Base-by-base conservation (phyloP, 2,888 invertebrate genomes). In the Dysmachus trigonus region DNA sequence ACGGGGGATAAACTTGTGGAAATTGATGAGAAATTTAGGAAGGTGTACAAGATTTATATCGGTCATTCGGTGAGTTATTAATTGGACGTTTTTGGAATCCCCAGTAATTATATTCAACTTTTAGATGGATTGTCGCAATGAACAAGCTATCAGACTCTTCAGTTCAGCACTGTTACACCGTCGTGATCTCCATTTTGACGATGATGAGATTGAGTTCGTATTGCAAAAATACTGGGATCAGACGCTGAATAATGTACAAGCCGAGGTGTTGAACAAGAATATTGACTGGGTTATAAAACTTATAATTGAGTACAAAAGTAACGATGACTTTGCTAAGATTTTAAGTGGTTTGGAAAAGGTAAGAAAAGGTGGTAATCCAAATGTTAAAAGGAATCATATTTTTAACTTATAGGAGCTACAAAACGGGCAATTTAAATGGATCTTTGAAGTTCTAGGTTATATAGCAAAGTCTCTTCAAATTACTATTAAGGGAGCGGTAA, bases 41-140 rank as follows among this genome's bases (percentile, higher is more conserved):
- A 90, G 31, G 90, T 92, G 5, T 91, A 90, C 87, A 92, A 92
- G 87, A 91, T 91, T 77, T 92, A 90, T 86, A 90, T 92, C 77
- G 91, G 91, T 10, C 89, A 92, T 87, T 91, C 92, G 88, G 92
- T 91, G 88, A 89, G 89, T 51, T 53, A 4, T 31, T 0, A 30
- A 27, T 74, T 73, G 51, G 1, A 38, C 13, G 41, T 77, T 62
- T 6, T 35, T n/a, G 2, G n/a, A 72, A 4, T 7, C 10, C 27
- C 7, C 7, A 73, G 7, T 27, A 38, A 30, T 83, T 35, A 6
- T 41, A 86, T 27, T 53, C 5, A 79, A 47, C 15, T 74, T 79
- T 0, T 51, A 92, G 92, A 89, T 92, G 13, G 89, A 91, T 82
- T 91, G 90, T 81, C 89, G 90, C 6, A 90, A 91, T 88, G 71